Percentiles rank a stretch among this genome's conserved stretches.
These are phyloP conservation scores for Hydropsyche tenuis DNA, from an alignment of 1,140 invertebrate species.

Conservation along the genomic window DNA sequence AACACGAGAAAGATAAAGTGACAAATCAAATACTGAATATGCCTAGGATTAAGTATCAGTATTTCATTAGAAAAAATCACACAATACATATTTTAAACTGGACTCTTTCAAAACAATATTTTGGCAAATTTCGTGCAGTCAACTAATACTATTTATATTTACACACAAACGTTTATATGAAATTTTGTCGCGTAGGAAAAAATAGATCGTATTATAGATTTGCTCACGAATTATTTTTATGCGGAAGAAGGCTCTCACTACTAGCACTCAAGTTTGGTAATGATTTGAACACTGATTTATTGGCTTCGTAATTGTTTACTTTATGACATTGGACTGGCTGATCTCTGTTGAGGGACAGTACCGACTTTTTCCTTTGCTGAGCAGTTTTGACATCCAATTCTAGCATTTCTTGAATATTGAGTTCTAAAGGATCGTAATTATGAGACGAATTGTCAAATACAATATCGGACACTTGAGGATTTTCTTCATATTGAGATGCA, in stretches of 20 bases:
- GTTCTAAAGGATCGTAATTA: constrained; percentile 58
- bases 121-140: constrained; percentile 18
- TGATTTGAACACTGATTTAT: constrained; percentile 61
- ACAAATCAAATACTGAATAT: too few relatives aligned
- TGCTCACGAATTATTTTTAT: constrained; percentile 41
- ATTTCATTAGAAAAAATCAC: too few relatives aligned
- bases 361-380: constrained; percentile 46
- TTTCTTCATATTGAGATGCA: constrained; percentile 37
- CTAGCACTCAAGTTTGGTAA: constrained; percentile 71
- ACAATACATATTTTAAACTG: too few relatives aligned
- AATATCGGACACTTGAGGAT: constrained; percentile 49
- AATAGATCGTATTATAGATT: not conserved
- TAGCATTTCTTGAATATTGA: constrained; percentile 61
- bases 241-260: constrained; percentile 67
- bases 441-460: constrained; percentile 57
- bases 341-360: constrained; percentile 46
- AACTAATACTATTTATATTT: constrained; percentile 14
- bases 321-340: constrained; percentile 47
- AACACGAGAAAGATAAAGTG: too few relatives aligned
- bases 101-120: not conserved
- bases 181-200: not conserved
- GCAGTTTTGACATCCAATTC: constrained; percentile 60
- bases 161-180: constrained; percentile 3
- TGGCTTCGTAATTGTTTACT: constrained; percentile 40
- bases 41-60: too few relatives aligned